Evolutionary conservation across 2,113 vertebrate species (phyloP).

Genomic region (Phrynosoma blainvillii): DNA sequence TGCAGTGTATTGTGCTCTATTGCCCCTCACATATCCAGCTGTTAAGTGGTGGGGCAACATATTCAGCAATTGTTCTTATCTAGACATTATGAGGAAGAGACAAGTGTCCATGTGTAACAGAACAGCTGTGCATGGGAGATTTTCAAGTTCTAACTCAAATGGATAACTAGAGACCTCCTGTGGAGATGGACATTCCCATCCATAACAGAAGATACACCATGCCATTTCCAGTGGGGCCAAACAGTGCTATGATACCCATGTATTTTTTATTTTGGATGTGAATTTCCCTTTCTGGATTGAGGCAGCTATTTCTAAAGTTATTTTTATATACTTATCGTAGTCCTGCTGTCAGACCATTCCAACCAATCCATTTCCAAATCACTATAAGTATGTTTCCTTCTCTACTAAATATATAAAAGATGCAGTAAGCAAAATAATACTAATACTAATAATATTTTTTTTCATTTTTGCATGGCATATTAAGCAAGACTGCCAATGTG

Average conservation of each 20-base stretch:
- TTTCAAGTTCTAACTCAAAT: too few species aligned
- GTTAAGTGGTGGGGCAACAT: too few species aligned
- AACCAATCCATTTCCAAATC: not conserved
- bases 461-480: not conserved
- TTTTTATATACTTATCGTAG: not conserved
- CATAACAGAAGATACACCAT: not conserved
- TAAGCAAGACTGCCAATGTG: slow-evolving; percentile 36
- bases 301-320: not conserved
- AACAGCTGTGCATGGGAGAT: too few species aligned
- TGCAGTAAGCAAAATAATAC: not conserved
- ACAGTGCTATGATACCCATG: not conserved
- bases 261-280: not conserved
- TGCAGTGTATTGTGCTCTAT: too few species aligned
- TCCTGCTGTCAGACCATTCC: not conserved
- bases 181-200: not conserved
- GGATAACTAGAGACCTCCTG: too few species aligned
- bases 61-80: too few species aligned
- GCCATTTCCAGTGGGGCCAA: not conserved
- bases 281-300: not conserved
- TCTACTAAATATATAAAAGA: slow-evolving; percentile 21
- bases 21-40: too few species aligned
- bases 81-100: too few species aligned
- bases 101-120: too few species aligned
- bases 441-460: not conserved
- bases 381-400: not conserved